Evolutionary conservation across 2,113 vertebrate genomes (phyloP), one percentile per base, ranked within the genome.

Genomic region (Scomber colias): DNA sequence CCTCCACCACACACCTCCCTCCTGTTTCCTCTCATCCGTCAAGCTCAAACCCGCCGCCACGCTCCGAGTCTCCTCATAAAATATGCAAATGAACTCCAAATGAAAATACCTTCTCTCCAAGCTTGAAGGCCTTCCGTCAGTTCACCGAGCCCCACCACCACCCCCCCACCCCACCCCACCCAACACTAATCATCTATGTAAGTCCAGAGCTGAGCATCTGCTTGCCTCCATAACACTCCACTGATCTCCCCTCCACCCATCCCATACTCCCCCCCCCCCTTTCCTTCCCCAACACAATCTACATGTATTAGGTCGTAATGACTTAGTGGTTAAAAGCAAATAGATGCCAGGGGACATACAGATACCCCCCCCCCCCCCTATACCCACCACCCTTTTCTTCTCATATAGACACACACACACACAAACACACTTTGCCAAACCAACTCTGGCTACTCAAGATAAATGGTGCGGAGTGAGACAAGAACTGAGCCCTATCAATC

Each of bases 251-350:
- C 96, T 64, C 56, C 64, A 54, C 79, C 63, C 68, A 95, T 96
- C 96, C 96, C 95, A 96, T 95, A 95, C 95, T 94, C 95, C 95
- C 96, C 95, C 96, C 96, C 35, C 35, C 31, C 31, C 31, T 6
- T 7, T 7, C 35, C 35, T 31, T 51, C 62, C 95, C 95, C 94
- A 96, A 97, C 96, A 97, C 96, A 96, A 84, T 78, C 77, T 86
- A 86, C 80, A 79, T 77, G 75, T 80, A 87, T 85, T 85, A 85
- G 83, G 96, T 96, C 96, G 95, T 97, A 97, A 98, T 97, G 96
- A 97, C 96, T 97, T 97, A 96, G 96, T 93, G 95, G 96, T 97
- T 97, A 97, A 98, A 96, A 97, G 96, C 96, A 97, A 97, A 98
- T 97, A 96, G 96, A 97, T 96, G 96, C 96, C 96, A 95, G 94